A percentile compares a stretch with the other conserved stretches of the same genome.
phyloP scores from a whole-genome alignment of 2,113 vertebrate genomes.

The Pachypanchax playfairii region DNA sequence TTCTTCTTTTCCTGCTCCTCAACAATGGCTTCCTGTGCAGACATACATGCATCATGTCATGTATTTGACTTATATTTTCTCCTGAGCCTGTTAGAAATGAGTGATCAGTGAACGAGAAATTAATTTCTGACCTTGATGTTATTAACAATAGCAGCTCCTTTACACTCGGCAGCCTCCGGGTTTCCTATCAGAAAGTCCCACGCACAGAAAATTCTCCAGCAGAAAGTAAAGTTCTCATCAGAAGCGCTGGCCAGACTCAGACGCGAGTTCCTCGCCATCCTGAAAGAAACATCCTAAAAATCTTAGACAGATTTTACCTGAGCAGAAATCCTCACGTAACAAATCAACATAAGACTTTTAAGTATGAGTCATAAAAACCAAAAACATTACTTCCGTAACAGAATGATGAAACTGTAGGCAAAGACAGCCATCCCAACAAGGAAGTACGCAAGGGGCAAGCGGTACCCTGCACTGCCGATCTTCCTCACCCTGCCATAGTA shows the following conservation, averaged over 20 bases:
- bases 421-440: conserved; percentile 98
- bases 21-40: conserved; percentile 91
- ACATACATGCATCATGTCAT: neutral
- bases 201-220: conserved; percentile 96
- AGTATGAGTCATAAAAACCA: neutral
- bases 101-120: too few species aligned
- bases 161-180: conserved; percentile 95
- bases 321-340: neutral
- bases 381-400: conserved; percentile 90
- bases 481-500: conserved; percentile 92
- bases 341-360: neutral
- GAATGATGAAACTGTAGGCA: conserved; percentile 96
- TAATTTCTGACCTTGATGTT: conserved; percentile 88
- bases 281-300: too few species aligned
- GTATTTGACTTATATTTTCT: too few species aligned
- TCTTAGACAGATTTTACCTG: neutral
- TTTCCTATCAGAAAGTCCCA: conserved; percentile 99
- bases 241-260: conserved; percentile 92
- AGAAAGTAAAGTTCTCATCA: conserved; percentile 96
- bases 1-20: conserved; percentile 98
- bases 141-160: conserved; percentile 94
- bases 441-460: conserved; percentile 94
- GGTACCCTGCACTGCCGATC: conserved; percentile 91
- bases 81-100: too few species aligned
- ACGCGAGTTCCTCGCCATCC: conserved; percentile 98